These are phyloP conservation scores for Poecilia picta DNA, from an alignment of 2,797 vertebrate genomes.

Conservation along the genomic window DNA sequence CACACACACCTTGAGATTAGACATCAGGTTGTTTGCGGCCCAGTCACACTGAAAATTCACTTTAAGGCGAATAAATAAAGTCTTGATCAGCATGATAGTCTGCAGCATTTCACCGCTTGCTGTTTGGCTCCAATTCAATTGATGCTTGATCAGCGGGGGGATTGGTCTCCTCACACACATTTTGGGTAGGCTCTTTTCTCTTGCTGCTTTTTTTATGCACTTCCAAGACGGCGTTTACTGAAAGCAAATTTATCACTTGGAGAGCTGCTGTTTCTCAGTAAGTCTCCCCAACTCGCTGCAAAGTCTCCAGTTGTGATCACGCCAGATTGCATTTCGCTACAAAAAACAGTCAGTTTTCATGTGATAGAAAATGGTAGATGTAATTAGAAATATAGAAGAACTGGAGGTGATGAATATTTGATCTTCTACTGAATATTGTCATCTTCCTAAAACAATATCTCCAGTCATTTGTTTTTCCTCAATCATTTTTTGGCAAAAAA, in stretches of 20 bases:
- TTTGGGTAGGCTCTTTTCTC: constrained; percentile 32
- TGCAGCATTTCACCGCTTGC: constrained; percentile 9
- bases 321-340: neutral
- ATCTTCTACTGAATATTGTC: neutral
- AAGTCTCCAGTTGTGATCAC: constrained; percentile 8
- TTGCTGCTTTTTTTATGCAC: constrained; percentile 8
- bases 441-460: no score
- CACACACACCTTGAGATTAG: constrained; percentile 47
- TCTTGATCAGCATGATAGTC: constrained; percentile 47
- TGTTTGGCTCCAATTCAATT: constrained; percentile 39
- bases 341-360: neutral
- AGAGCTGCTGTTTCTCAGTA: constrained; percentile 31
- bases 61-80: constrained; percentile 60
- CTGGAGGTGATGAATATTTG: neutral
- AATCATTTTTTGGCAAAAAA: no score
- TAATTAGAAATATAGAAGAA: neutral
- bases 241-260: constrained; percentile 48
- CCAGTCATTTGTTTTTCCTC: no score
- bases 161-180: constrained; percentile 47
- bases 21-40: constrained; percentile 51
- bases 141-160: constrained; percentile 38
- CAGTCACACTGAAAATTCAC: constrained; percentile 62
- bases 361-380: neutral
- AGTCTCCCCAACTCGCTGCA: neutral
- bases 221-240: constrained; percentile 39